Evolutionary conservation across 2,888 invertebrate genomes (phyloP), one percentile per base, ranked within the genome.

Genomic region (Eupithecia pulchellata): DNA sequence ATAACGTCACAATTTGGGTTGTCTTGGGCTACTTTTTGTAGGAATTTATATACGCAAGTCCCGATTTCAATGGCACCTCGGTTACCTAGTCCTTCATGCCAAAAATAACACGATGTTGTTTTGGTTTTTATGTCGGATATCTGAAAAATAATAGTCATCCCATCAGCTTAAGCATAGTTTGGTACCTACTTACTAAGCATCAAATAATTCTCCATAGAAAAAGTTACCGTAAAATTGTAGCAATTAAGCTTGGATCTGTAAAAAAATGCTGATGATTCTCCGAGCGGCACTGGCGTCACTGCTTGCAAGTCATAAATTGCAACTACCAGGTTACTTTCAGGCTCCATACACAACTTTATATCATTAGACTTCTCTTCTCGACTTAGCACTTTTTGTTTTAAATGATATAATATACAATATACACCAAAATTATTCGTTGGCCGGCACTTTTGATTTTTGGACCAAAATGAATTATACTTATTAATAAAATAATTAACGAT

Each of bases 271-370:
- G 36, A 36, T 0, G 39, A 62, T 36, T 62, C 36, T n/a, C 62
- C 62, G 25, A 62, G 13, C 25, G 62, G 39, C 25, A 36, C 36
- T 62, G 62, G 62, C 36, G 39, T 36, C 25, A 62, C 62, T 13
- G 62, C 62, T 62, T 62, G 62, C 25, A 62, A 36, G 27, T 62
- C 62, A 62, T 62, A 62, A 36, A 36, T 62, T 20, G 36, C 34
- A 11, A 62, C 61, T 36, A 36, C 20, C 13, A 17, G 5, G 9
- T 58, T 58, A n/a, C 30, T 32, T 5, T 30, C 58, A 17, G 58
- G 6, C 5, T 58, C 30, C 29, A n/a, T 29, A 32, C 58, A 58
- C n/a, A 29, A n/a, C 9, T 30, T 30, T 30, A 58, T 58, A 30
- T 58, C 60, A 4, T 17, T 32, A 8, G 17, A 17, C 32, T 60